Base-by-base conservation (phyloP, 2,797 vertebrate genomes). In the Scarus forsteni region DNA sequence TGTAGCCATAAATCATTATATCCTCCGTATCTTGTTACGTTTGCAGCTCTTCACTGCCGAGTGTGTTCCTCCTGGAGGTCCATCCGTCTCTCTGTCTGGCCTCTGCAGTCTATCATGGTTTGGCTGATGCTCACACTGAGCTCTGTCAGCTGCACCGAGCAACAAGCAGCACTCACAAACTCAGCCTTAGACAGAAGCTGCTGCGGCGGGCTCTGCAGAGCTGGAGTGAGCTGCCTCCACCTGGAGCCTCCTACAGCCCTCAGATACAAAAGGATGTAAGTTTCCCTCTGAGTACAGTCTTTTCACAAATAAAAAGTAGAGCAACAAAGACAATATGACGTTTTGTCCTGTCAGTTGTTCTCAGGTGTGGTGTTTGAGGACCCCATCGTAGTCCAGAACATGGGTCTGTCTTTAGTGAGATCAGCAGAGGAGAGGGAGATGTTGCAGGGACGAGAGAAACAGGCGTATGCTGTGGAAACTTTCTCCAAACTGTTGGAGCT, bases 41-140 rank as follows among this genome's bases (percentile, higher is more conserved):
- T 60, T 89, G 39, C 86, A 97, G 92, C 73, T 81, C 92, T 39
- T 67, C 88, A 60, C 81, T 92, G 74, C 94, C 90, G 85, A 93
- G 80, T 12, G 50, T 88, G 11, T 93, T 90, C 80, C 90, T 95
- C 36, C 80, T 96, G 73, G 94, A 96, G 76, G 88, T 96, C 46
- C 93, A 96, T 18, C 89, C 93, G n/a, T 96, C 93, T 5, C 89
- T 96, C 56, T 91, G 84, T 52, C 80, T 94, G 69, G 83, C 87
- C 0, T 82, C 87, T 1, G 79, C 75, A 7, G 77, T 95, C 59
- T 89, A 91, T 67, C 73, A 85, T 38, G 63, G 71, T 39, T 84
- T 95, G 1, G 64, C 87, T 40, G 79, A 63, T 48, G 74, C 93
- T 71, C 87, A 89, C 40, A 8, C 74, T 6, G 88, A 95, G 72